Evolutionary conservation across 2,797 vertebrate species (phyloP), one percentile per base, ranked within the genome.

Genomic region (Anabacerthia variegaticeps): DNA sequence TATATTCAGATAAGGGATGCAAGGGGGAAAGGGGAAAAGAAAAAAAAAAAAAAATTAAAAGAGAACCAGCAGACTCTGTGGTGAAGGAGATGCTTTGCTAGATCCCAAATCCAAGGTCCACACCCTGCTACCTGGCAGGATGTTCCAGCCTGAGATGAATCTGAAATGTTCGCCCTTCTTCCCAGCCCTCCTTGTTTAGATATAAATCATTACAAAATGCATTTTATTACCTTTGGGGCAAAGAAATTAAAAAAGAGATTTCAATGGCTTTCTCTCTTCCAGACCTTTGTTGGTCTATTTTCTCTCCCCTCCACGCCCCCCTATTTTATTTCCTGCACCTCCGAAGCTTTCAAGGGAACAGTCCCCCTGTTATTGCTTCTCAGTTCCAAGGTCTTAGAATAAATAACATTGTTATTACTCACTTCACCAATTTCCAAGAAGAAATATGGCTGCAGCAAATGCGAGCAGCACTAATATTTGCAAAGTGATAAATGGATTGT

Each of bases 1-100:
- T 98, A 97, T 97, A 98, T 97, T 98, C 98, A 98, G 98, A 98
- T 98, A 98, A 98, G 97, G 92, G 96, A 95, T 87, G 95, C 32
- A 56, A 91, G 58, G 54, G 18, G 49, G 67, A 66, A 62, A 26
- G 7, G 20, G 10, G 6, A 1, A 8, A 19, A 4, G 4, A 3
- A 19, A 24, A 32, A 21, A 24, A 28, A 28, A 30, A 37, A n/a
- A 20, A 71, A 4, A 15, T 13, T 58, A 36, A 12, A 41, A 67
- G 17, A 36, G 92, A 93, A 85, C 79, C 49, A 69, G 92, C 49
- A 71, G 89, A 56, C 52, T 84, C 75, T 44, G 92, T 92, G 71
- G 65, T 34, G 44, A 90, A 85, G 56, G 87, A 89, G 91, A 63
- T 30, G 14, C 54, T 89, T 85, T 82, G 88, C 67, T 73, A 54